Evolutionary conservation across 2,797 vertebrate species (phyloP).

Genomic region (Rhinogobio ventralis): DNA sequence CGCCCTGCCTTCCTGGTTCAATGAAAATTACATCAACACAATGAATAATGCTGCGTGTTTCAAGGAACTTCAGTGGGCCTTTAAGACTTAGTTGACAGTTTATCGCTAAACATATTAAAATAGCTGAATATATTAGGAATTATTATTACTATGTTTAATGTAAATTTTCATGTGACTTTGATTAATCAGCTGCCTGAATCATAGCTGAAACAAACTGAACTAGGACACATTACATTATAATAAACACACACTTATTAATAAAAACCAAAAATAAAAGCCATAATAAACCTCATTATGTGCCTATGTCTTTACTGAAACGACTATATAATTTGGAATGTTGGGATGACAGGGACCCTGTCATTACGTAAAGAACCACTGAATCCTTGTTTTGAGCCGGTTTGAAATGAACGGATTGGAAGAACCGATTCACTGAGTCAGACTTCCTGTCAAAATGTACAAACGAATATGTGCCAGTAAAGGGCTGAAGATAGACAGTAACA

Average conservation of each 20-base stretch:
- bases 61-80: no score
- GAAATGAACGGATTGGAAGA: background rate
- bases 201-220: background rate
- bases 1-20: no score
- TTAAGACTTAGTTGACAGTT: background rate
- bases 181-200: background rate
- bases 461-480: slow-evolving; percentile 65
- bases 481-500: slow-evolving; percentile 63
- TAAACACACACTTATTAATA: background rate
- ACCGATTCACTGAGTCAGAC: background rate
- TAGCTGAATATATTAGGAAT: background rate
- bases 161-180: background rate
- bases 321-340: background rate
- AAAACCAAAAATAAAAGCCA: background rate
- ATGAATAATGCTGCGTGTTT: background rate
- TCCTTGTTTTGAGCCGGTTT: background rate
- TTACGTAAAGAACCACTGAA: background rate
- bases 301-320: background rate
- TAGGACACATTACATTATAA: background rate
- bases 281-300: background rate
- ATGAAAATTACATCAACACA: background rate
- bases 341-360: background rate
- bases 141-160: slow-evolving; percentile 2
- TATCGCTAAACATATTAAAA: background rate
- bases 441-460: slow-evolving; percentile 7